These are phyloP conservation scores for Stigmatopora argus DNA, from an alignment of 2,113 vertebrate species.

Conservation along the genomic window DNA sequence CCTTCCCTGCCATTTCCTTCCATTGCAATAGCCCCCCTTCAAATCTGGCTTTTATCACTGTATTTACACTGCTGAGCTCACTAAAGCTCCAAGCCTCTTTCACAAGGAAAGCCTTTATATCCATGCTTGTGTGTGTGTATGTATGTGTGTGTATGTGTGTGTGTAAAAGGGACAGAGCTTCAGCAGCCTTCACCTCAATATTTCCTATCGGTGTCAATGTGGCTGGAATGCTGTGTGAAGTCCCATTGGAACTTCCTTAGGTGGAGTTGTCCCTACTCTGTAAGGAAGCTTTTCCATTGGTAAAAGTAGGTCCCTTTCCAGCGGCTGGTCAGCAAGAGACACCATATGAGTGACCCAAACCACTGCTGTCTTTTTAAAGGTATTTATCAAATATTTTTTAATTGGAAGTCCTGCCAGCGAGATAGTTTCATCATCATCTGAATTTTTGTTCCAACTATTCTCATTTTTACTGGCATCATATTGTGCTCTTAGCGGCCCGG, in stretches of 20 bases:
- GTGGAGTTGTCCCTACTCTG: not conserved
- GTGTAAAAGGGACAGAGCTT: not conserved
- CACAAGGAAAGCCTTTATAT: constrained; percentile 57
- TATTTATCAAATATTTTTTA: not conserved
- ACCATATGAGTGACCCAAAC: not conserved
- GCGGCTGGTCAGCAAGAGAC: not conserved
- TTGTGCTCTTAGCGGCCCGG: too few species aligned
- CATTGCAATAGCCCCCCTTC: constrained; percentile 36
- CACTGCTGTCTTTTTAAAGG: not conserved
- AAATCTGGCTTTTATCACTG: constrained; percentile 56
- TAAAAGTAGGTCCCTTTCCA: not conserved
- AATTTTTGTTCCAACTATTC: too few species aligned
- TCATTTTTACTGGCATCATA: too few species aligned
- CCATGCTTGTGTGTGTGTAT: constrained; percentile 25
- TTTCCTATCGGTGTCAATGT: constrained; percentile 43
- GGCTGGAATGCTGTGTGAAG: constrained; percentile 39
- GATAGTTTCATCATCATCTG: too few species aligned
- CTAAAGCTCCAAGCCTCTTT: constrained; percentile 55
- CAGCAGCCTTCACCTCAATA: constrained; percentile 44
- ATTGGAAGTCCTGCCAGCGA: too few species aligned
- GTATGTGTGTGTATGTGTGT: too few species aligned
- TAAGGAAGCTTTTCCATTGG: not conserved
- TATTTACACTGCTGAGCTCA: constrained; percentile 64
- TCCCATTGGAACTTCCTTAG: not conserved
- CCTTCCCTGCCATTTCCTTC: constrained; percentile 52